These are phyloP conservation scores for Ibidorhyncha struthersii DNA, from an alignment of 2,113 vertebrate species.

Conservation along the genomic window DNA sequence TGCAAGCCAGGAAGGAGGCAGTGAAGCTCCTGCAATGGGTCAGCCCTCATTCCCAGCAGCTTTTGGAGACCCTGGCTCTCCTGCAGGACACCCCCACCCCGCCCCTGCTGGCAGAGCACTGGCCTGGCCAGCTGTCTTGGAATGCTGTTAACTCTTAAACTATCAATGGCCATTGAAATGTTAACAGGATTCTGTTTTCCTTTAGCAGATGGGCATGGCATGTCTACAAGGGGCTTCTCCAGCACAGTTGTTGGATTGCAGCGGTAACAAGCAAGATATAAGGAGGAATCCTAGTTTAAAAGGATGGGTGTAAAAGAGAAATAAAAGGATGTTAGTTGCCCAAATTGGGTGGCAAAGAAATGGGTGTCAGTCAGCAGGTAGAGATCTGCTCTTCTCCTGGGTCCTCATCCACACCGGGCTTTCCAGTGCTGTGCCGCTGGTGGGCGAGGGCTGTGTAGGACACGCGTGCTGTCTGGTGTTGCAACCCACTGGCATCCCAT, in stretches of 20 bases:
- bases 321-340: too few relatives aligned
- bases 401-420: not conserved
- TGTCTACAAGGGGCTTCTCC: not conserved
- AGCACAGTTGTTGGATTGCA: not conserved
- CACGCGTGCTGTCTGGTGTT: accelerated
- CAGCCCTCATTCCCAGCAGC: not conserved
- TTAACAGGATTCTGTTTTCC: not conserved
- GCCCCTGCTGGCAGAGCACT: accelerated
- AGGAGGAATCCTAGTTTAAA: not conserved
- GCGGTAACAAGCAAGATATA: not conserved
- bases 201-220: not conserved
- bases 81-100: not conserved
- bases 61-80: not conserved
- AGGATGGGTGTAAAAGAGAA: not conserved
- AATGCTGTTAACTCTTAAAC: not conserved
- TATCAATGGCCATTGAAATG: not conserved
- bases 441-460: not conserved
- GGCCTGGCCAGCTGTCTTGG: not conserved
- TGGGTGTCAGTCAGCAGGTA: not conserved
- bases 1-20: not conserved
- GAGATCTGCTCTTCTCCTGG: not conserved
- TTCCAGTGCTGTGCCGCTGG: not conserved
- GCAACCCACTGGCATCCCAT: not conserved
- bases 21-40: not conserved
- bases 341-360: not conserved